A percentile compares a stretch with the other conserved stretches of the same genome.
phyloP scores from a whole-genome alignment of 2,888 invertebrate species.

The Myopa tessellatipennis region DNA sequence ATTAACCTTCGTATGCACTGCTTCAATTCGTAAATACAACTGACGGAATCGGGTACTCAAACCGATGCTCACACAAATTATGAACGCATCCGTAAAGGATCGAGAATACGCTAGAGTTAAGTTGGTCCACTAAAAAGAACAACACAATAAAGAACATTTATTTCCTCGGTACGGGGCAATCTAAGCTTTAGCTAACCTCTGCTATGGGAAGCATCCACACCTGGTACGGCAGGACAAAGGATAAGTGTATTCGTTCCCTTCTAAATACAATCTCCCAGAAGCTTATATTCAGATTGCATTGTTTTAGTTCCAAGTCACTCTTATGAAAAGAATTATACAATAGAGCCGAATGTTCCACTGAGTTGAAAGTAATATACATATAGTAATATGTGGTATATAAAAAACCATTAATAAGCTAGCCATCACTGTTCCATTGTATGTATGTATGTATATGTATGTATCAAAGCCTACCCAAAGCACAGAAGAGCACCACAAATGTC shows the following conservation, averaged over 20 bases:
- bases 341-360: conserved; percentile 61
- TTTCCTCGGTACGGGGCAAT: neutral
- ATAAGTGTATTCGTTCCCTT: conserved; percentile 60
- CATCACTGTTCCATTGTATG: too few relatives aligned
- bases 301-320: conserved; percentile 56
- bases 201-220: conserved; percentile 58
- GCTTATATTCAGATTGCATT: conserved; percentile 59
- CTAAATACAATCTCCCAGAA: conserved; percentile 58
- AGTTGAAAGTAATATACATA: neutral
- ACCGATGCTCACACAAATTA: conserved; percentile 77
- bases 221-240: conserved; percentile 54
- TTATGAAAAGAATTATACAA: conserved; percentile 55
- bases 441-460: too few relatives aligned
- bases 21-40: conserved; percentile 70
- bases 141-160: neutral
- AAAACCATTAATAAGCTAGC: too few relatives aligned
- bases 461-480: conserved; percentile 55
- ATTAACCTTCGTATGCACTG: conserved; percentile 68
- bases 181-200: conserved; percentile 52
- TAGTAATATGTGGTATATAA: too few relatives aligned
- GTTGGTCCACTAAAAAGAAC: conserved; percentile 58
- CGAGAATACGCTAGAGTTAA: conserved; percentile 74
- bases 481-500: conserved; percentile 54
- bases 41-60: conserved; percentile 75
- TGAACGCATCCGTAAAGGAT: conserved; percentile 78